phyloP scores from a whole-genome alignment of 2,888 invertebrate species.

The Arctia plantaginis region DNA sequence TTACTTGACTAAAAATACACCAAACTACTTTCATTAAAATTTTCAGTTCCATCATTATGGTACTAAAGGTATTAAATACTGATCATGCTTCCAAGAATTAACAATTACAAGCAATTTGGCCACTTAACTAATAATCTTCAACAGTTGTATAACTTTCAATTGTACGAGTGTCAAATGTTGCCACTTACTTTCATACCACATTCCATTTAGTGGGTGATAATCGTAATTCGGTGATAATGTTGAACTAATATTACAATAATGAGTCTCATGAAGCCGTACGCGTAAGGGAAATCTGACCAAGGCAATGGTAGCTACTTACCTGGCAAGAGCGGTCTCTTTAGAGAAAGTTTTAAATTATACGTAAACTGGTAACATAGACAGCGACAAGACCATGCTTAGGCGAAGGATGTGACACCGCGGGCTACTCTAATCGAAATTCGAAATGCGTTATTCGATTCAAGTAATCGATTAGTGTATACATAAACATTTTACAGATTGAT shows the following conservation, averaged over 20 bases:
- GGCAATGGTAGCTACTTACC: slow-evolving; percentile 53
- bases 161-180: not conserved
- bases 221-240: slow-evolving; percentile 11
- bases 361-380: slow-evolving; percentile 76
- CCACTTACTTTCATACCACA: not conserved
- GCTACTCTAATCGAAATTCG: slow-evolving; percentile 27
- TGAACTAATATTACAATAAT: slow-evolving; percentile 57
- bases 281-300: slow-evolving; percentile 76
- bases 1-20: no score
- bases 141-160: not conserved
- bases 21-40: not conserved
- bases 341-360: slow-evolving; percentile 85
- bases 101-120: not conserved
- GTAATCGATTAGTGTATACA: slow-evolving; percentile 24
- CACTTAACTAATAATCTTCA: not conserved
- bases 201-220: slow-evolving; percentile 14
- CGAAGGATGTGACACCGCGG: slow-evolving; percentile 50
- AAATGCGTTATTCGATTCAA: slow-evolving; percentile 27
- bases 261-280: slow-evolving; percentile 67
- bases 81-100: not conserved
- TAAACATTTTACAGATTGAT: not conserved
- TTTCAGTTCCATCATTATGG: not conserved
- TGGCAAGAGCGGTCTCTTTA: slow-evolving; percentile 60
- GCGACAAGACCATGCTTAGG: slow-evolving; percentile 61
- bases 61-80: not conserved